Evolutionary conservation across 1,140 invertebrate species (phyloP).

Genomic region (Heliothis subflexa): DNA sequence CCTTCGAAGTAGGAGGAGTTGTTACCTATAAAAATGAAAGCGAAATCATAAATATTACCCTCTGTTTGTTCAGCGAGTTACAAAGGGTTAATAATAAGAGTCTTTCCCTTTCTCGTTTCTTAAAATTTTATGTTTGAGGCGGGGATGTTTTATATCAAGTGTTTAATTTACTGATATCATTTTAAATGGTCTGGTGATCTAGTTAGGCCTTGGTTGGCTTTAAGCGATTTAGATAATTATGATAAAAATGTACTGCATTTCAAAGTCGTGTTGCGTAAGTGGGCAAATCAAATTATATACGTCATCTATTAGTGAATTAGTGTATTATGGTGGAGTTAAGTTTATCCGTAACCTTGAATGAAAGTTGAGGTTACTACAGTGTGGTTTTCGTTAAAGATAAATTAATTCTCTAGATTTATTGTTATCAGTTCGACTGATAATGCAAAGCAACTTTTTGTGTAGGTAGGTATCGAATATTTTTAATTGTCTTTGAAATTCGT

Average conservation of each 20-base stretch:
- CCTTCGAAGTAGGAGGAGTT: conserved; percentile 66
- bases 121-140: neutral
- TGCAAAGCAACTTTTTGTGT: too few species aligned
- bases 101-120: conserved; percentile 18
- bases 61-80: conserved; percentile 39
- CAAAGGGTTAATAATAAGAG: conserved; percentile 7
- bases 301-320: neutral
- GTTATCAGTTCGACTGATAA: too few species aligned
- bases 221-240: conserved; percentile 35
- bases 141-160: neutral
- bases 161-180: neutral
- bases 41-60: conserved; percentile 57
- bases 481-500: too few species aligned
- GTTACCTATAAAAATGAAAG: conserved; percentile 62
- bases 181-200: neutral
- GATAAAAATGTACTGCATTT: conserved; percentile 36
- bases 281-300: neutral
- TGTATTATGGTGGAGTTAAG: neutral
- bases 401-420: too few species aligned
- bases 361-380: too few species aligned
- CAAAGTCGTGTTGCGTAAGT: neutral
- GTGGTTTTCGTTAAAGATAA: too few species aligned
- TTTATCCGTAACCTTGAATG: too few species aligned
- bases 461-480: too few species aligned
- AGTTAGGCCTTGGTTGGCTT: conserved; percentile 15